Conservation (phyloP, 2,113 vertebrate genomes). For the Narcine bancroftii region DNA sequence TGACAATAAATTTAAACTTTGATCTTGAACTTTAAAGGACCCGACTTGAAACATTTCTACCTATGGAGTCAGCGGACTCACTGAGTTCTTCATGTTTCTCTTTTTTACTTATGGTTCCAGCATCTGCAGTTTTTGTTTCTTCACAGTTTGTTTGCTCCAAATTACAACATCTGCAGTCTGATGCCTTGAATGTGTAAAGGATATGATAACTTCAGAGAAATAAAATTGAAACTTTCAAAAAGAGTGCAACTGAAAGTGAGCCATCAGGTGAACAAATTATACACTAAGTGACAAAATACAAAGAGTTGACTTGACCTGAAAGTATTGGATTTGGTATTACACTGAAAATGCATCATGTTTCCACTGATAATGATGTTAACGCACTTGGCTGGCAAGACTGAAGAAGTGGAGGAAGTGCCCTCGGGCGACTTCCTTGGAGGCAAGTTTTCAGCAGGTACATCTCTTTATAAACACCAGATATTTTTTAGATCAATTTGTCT, state of each 20-base stretch:
- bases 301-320: neutral
- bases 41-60: too few species aligned
- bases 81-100: too few species aligned
- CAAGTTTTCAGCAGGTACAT: neutral
- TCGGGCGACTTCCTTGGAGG: neutral
- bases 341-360: neutral
- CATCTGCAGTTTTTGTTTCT: too few species aligned
- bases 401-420: neutral
- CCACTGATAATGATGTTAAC: neutral
- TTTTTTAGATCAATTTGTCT: conserved; percentile 2
- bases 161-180: too few species aligned
- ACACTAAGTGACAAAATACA: too few species aligned
- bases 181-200: neutral
- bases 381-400: neutral
- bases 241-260: neutral
- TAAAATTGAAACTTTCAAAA: conserved; percentile 6
- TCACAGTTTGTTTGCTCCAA: too few species aligned
- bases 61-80: too few species aligned
- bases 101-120: too few species aligned
- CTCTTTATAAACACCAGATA: neutral
- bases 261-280: neutral
- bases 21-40: too few species aligned
- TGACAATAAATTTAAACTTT: too few species aligned
- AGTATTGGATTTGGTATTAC: neutral
- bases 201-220: neutral